Evolutionary conservation across 2,797 vertebrate species (phyloP), one percentile per base, ranked within the genome.

Genomic region (Scomberomorus guttatus): DNA sequence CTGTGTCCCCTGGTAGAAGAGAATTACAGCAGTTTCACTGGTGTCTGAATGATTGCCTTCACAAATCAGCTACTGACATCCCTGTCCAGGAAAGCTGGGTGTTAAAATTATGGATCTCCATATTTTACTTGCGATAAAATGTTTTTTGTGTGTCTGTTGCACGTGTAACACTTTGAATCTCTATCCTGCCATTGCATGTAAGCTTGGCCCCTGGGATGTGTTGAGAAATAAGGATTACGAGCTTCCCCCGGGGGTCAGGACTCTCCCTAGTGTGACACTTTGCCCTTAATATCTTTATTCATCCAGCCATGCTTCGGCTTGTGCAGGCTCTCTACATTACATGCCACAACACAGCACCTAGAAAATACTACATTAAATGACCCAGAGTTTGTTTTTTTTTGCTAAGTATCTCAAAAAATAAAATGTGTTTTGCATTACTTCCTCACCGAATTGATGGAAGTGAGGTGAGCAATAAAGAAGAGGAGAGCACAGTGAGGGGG

Each of bases 1-100:
- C 77, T 8, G 15, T 61, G 42, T 61, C 69, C 79, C 76, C 68
- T 62, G 32, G 18, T 27, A 48, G 58, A 34, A 14, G 56, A 71
- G 46, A 58, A 60, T 68, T 66, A 81, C 67, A 79, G 67, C 75
- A 81, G 64, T 60, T 77, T 69, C 25, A 68, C 59, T 75, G 75
- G 27, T 78, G 55, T 39, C 62, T 42, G 58, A 74, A 67, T 29
- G 72, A 70, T 55, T 22, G 37, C n/a, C 46, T 59, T 14, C 48
- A 72, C 70, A 68, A 72, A 68, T 69, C 68, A 29, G 51, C 68
- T 58, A 4, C 22, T 29, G 48, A 27, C n/a, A 11, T 34, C 61
- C 25, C 37, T 10, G 12, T 8, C 44, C 20, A 17, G 27, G 29
- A 62, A 44, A 27, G 6, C 9, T 24, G n/a, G 54, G 13, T 39